phyloP scores from a whole-genome alignment of 2,888 invertebrate genomes.

The Epirrhoe alternata region DNA sequence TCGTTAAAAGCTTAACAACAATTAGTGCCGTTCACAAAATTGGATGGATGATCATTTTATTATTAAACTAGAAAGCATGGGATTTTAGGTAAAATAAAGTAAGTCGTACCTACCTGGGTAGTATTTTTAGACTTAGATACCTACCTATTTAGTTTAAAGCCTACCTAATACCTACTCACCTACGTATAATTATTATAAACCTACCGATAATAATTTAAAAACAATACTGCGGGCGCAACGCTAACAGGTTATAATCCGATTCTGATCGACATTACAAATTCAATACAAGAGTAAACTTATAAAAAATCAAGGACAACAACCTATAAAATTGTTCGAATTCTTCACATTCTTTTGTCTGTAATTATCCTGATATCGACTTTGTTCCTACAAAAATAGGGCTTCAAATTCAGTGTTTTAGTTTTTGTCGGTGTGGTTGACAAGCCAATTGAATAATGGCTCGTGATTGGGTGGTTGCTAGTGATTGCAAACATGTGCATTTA shows the following conservation, averaged over 20 bases:
- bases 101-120: too few relatives aligned
- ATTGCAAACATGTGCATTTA: constrained; percentile 44
- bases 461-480: constrained; percentile 51
- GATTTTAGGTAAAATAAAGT: too few relatives aligned
- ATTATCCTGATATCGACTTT: constrained; percentile 19
- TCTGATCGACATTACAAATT: constrained; percentile 40
- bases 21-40: too few relatives aligned
- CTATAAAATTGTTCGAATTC: constrained; percentile 43
- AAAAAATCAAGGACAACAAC: constrained; percentile 46
- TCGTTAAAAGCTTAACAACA: too few relatives aligned
- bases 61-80: too few relatives aligned
- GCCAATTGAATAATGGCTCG: constrained; percentile 50
- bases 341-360: constrained; percentile 23
- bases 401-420: constrained; percentile 29
- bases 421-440: constrained; percentile 56
- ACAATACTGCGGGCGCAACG: constrained; percentile 14
- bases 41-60: too few relatives aligned
- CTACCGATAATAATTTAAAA: constrained; percentile 6
- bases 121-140: too few relatives aligned
- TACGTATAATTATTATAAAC: too few relatives aligned
- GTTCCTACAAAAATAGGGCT: constrained; percentile 19
- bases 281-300: constrained; percentile 43
- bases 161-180: too few relatives aligned
- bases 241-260: constrained; percentile 23
- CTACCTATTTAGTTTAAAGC: too few relatives aligned